Evolutionary conservation across 2,113 vertebrate species (phyloP), one percentile per base, ranked within the genome.

Genomic region (Rhadina sibilatrix): DNA sequence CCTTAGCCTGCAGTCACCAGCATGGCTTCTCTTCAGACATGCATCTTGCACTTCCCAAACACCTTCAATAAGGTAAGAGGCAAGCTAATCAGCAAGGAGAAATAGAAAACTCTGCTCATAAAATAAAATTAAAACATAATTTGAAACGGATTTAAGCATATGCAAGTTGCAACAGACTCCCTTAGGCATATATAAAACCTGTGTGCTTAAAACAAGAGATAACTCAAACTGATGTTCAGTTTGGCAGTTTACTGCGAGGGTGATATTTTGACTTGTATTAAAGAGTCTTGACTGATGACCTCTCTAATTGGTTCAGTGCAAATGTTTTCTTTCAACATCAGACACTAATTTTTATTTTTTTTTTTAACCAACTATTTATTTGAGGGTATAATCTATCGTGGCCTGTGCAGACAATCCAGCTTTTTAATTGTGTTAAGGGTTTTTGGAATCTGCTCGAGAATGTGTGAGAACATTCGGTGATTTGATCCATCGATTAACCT

Each of bases 201-300:
- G 25, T 56, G 50, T 40, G 54, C 40, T 47, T 78, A 75, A 28
- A 87, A 69, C 74, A 93, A 84, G 93, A 96, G 97, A 96, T 96
- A 97, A 94, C 89, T 96, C 78, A 68, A 83, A 54, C 63, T 95
- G 89, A 93, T 83, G 86, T 88, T 95, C 50, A 87, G 35, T 92
- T 93, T 97, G 74, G 93, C 94, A 94, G 66, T 84, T 93, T 93
- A 90, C 92, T 96, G 87, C 69, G 37, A 92, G 52, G 81, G 90
- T 94, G 90, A 77, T 97, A 96, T 96, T 96, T 96, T 94, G 87
- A 85, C 82, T 97, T 54, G 60, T 84, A 94, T 97, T 97, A 98
- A 97, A 97, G 82, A 93, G 86, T 97, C 95, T 96, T 98, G 97
- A 98, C 96, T 96, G 95, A 96, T 94, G 97, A 97, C 94, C 94